These are phyloP conservation scores for Agriopis leucophaearia DNA, from an alignment of 2,888 invertebrate genomes.

Conservation along the genomic window DNA sequence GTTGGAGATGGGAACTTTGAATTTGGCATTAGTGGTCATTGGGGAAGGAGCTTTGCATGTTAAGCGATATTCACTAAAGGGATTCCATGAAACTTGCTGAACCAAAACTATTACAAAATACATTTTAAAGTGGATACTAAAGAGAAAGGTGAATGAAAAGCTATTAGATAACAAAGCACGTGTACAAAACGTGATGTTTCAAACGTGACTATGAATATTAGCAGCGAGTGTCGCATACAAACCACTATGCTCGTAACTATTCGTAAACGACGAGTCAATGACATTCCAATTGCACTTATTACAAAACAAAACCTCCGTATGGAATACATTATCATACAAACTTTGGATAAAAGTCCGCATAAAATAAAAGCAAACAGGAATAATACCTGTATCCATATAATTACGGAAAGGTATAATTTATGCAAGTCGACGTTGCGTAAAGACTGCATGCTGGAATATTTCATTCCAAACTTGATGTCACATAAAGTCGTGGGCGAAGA, in stretches of 20 bases:
- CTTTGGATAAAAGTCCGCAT: conserved; percentile 40
- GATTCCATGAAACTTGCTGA: conserved; percentile 38
- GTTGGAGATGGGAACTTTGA: conserved; percentile 57
- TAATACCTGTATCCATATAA: conserved; percentile 61
- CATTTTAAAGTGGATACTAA: conserved; percentile 40
- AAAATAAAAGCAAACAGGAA: conserved; percentile 38
- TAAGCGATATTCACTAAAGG: conserved; percentile 42
- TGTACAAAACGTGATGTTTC: conserved; percentile 56
- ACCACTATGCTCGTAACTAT: conserved; percentile 20
- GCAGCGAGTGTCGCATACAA: conserved; percentile 39
- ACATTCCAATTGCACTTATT: conserved; percentile 47
- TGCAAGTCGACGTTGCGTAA: conserved; percentile 79
- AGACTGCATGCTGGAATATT: conserved; percentile 73
- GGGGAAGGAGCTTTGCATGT: conserved; percentile 52
- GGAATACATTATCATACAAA: conserved; percentile 52
- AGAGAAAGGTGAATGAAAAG: conserved; percentile 48
- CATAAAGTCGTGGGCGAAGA: conserved; percentile 83
- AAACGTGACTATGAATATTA: conserved; percentile 58
- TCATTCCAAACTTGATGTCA: conserved; percentile 83
- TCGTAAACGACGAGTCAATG: conserved; percentile 48
- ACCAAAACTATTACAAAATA: conserved; percentile 39
- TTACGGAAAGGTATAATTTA: conserved; percentile 80
- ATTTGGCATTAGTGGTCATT: conserved; percentile 60
- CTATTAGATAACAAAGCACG: conserved; percentile 59
- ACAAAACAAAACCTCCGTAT: conserved; percentile 38